Evolutionary conservation across 2,888 invertebrate genomes (phyloP), one percentile per base, ranked within the genome.

Genomic region (Leuctra nigra): DNA sequence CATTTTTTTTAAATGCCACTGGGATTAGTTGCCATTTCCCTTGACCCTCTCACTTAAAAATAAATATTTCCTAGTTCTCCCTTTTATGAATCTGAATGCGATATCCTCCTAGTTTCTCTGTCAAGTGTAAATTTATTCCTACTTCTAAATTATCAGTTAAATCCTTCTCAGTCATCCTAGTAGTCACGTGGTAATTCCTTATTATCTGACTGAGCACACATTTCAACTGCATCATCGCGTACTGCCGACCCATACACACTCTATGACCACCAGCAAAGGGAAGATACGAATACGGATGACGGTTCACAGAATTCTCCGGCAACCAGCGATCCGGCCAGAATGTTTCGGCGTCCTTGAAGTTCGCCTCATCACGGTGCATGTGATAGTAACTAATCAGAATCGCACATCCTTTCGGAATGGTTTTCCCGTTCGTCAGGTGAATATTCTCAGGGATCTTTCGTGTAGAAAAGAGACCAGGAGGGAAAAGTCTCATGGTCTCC

Each of bases 201-300:
- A 44, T 9, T 4, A 44, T 2, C 22, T 20, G 20, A 23, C 44
- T 44, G 22, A 44, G n/a, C 11, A 44, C 23, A 2, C 22, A 22
- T 23, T 44, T 44, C 44, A 44, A 22, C n/a, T 44, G 44, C 6
- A 44, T n/a, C 44, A 44, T 23, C 6, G 44, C 44, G 44, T 44
- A 44, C 23, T 44, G 20, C 23, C 23, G 44, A 18, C 44, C 44
- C 18, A 44, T 23, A 20, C 44, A 44, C 11, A 22, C 23, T 2
- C 44, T 16, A 11, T 20, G 22, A 2, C 44, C 44, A 2, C 22
- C 44, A n/a, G 22, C 23, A 23, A 44, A 44, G 11, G 44, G 44
- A 4, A 44, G 18, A 23, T 44, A 44, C 23, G 44, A 20, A 23
- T 44, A 44, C 4, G 44, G 44, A 23, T 44, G 44, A 2, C 44